Evolutionary conservation across 2,797 vertebrate genomes (phyloP).

Genomic region (Microctenopoma steveboyesi): DNA sequence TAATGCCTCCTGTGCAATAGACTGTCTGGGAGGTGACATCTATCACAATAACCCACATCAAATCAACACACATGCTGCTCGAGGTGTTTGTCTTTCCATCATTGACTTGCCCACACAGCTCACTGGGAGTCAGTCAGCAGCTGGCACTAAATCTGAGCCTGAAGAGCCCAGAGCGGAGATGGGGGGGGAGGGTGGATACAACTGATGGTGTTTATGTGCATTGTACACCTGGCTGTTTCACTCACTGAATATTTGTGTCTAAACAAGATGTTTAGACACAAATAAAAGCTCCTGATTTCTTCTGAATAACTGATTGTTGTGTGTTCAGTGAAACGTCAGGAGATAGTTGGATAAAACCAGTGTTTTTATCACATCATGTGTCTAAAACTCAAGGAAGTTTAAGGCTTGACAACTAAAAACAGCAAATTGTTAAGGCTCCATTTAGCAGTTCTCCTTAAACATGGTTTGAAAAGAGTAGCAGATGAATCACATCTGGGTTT

Average conservation of each 20-base stretch:
- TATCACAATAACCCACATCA: constrained; percentile 21
- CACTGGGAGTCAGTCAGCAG: neutral
- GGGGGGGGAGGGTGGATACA: neutral
- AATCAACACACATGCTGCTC: constrained; percentile 17
- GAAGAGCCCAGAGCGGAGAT: neutral
- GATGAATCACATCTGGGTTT: no score
- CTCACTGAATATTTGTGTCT: neutral
- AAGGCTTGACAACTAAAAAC: neutral
- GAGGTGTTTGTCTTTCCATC: constrained; percentile 19
- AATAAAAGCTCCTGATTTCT: no score
- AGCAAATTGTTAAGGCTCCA: neutral
- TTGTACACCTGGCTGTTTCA: neutral
- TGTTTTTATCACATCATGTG: neutral
- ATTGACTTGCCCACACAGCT: neutral
- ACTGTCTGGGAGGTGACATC: constrained; percentile 34
- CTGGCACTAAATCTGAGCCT: constrained; percentile 6
- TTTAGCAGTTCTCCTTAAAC: neutral
- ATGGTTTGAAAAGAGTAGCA: no score
- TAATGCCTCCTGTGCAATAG: constrained; percentile 1
- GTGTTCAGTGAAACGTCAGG: no score
- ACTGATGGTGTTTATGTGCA: neutral
- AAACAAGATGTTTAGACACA: neutral
- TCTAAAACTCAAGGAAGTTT: neutral
- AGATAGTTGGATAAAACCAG: no score
- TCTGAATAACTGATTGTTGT: no score